These are phyloP conservation scores for Lypha dubia DNA, from an alignment of 2,888 invertebrate genomes.

Conservation along the genomic window DNA sequence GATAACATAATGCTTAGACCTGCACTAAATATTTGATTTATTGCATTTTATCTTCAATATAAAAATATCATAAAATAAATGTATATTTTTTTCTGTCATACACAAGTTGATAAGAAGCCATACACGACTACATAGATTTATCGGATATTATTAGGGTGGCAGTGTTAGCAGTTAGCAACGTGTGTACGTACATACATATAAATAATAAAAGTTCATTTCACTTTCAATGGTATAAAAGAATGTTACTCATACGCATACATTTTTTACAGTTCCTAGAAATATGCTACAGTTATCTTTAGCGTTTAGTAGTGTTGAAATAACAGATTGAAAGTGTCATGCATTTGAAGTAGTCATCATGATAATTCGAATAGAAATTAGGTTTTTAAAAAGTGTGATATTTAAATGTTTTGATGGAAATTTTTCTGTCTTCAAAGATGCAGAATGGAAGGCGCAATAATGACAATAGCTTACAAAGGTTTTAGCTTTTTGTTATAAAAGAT, in stretches of 20 bases:
- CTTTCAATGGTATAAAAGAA: background rate
- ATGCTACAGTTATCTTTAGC: background rate
- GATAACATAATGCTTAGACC: slow-evolving; percentile 42
- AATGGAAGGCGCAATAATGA: no score
- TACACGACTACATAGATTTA: slow-evolving; percentile 31
- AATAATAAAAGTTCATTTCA: background rate
- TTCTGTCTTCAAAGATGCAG: no score
- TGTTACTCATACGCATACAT: background rate
- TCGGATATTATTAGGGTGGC: slow-evolving; percentile 3
- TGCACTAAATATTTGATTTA: slow-evolving; percentile 11
- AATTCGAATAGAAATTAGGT: background rate
- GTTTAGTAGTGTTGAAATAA: background rate
- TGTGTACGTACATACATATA: no score
- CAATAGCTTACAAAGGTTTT: no score
- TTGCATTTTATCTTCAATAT: background rate
- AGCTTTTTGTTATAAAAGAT: no score
- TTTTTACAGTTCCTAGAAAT: background rate
- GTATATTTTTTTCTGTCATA: background rate
- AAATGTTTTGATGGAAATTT: no score
- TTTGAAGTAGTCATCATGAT: background rate
- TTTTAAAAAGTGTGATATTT: no score
- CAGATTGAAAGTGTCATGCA: background rate
- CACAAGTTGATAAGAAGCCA: background rate
- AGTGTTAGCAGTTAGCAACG: slow-evolving; percentile 27
- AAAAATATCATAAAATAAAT: slow-evolving; percentile 13